Base-by-base conservation (phyloP, 2,888 invertebrate species). In the Syrista parreyssii region DNA sequence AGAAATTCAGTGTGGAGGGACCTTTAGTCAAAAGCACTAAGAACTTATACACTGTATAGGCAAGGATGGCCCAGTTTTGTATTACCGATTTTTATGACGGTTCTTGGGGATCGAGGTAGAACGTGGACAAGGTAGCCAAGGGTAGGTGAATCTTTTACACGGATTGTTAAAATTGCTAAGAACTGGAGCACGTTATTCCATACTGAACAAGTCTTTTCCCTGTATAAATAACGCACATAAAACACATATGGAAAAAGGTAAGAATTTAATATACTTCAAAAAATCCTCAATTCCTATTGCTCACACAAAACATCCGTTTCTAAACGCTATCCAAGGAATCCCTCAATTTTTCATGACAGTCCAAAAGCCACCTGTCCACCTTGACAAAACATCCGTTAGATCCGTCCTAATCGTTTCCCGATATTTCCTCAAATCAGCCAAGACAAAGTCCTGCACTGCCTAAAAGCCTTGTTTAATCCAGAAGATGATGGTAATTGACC, bases 51-150 rank as follows among this genome's bases (percentile, higher is more conserved):
- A 71, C 32, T 12, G 71, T 12, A 12, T 23, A 11, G 31, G 0
- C 71, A 71, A 71, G 71, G 78, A 78, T 86, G 84, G 83, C 84
- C 86, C 83, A 86, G 85, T 86, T 86, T 86, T 83, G 82, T 81
- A 82, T 86, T 85, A 84, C 84, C 76, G 79, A 84, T 84, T 82
- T 86, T 83, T 82, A 83, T 82, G 79, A 75, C 68, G 77, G 31
- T 82, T 72, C 12, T 40, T 33, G 80, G 81, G 78, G 73, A 68
- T 72, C 35, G n/a, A 11, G 71, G 1, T 33, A 78, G 31, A 80
- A 80, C 79, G 79, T 83, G 81, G 68, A 79, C 79, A 34, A 40
- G 75, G 36, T 55, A 55, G 55, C 55, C 55, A 23, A 55, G 55
- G 55, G 55, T 55, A 23, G 2, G 1, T 2, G 55, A 55, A 55